These are phyloP conservation scores for Pachypanchax playfairii DNA, from an alignment of 2,113 vertebrate genomes.

Conservation along the genomic window DNA sequence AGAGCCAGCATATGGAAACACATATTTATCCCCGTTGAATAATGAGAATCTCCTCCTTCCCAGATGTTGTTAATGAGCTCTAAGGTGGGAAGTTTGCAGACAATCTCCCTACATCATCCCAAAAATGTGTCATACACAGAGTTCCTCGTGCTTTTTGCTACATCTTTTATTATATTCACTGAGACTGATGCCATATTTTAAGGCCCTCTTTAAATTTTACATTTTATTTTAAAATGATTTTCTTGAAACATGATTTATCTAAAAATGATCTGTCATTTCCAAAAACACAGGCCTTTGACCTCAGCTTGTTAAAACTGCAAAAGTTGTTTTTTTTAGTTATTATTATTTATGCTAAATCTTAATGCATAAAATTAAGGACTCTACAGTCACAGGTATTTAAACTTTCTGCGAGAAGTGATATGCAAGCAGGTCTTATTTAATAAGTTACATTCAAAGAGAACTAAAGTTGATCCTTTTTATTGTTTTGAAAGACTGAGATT, in stretches of 20 bases:
- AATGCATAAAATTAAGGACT: not conserved
- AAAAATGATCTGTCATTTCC: too few relatives aligned
- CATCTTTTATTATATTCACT: not conserved
- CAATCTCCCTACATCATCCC: not conserved
- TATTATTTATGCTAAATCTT: constrained; percentile 1
- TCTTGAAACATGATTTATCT: too few relatives aligned
- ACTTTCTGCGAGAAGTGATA: constrained; percentile 5
- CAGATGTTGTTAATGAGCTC: constrained; percentile 48
- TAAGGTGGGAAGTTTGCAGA: constrained; percentile 15
- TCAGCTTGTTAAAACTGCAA: too few relatives aligned
- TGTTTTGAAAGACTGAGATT: constrained; percentile 31
- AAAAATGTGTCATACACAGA: too few relatives aligned
- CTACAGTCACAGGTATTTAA: constrained; percentile 5
- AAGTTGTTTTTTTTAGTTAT: too few relatives aligned
- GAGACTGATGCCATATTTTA: not conserved
- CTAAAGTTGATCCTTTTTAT: not conserved
- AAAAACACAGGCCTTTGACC: too few relatives aligned
- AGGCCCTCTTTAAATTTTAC: too few relatives aligned
- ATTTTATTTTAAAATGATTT: too few relatives aligned
- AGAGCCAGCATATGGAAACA: constrained; percentile 56
- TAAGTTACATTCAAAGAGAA: constrained; percentile 5
- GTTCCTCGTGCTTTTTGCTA: not conserved
- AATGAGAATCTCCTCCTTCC: constrained; percentile 51
- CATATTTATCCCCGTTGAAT: constrained; percentile 47
- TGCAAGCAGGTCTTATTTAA: constrained; percentile 14